phyloP scores from a whole-genome alignment of 2,888 invertebrate species.

The Agrochola macilenta region DNA sequence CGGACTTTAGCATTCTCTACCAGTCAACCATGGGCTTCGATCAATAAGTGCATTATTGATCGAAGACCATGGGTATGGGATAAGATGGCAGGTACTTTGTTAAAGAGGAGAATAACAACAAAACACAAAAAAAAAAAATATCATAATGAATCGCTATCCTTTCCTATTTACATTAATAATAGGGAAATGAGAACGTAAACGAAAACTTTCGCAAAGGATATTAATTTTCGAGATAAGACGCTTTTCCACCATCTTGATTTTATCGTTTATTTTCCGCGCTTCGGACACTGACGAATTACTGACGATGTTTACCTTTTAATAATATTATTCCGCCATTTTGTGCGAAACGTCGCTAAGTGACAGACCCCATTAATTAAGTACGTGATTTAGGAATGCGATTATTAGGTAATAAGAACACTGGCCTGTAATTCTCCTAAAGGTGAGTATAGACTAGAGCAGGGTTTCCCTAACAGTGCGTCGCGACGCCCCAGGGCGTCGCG shows the following conservation, averaged over 20 bases:
- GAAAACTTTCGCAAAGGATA: conserved; percentile 28
- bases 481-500: too few relatives aligned
- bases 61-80: too few relatives aligned
- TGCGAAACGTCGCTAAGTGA: conserved; percentile 23
- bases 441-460: too few relatives aligned
- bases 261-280: conserved; percentile 56
- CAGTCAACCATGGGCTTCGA: too few relatives aligned
- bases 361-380: conserved; percentile 25
- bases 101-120: too few relatives aligned
- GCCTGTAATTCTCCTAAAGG: not conserved
- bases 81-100: too few relatives aligned
- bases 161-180: conserved; percentile 20
- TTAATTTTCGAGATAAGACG: conserved; percentile 44
- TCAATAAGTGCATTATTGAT: too few relatives aligned
- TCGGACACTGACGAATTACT: conserved; percentile 49
- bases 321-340: conserved; percentile 43
- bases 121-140: too few relatives aligned
- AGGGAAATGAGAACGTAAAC: conserved; percentile 19
- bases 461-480: too few relatives aligned
- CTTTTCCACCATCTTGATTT: conserved; percentile 47
- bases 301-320: conserved; percentile 44
- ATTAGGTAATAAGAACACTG: not conserved
- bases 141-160: too few relatives aligned
- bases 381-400: conserved; percentile 21
- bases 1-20: too few relatives aligned